These are phyloP conservation scores for Nomada fabriciana DNA, from an alignment of 2,888 invertebrate genomes.

Conservation along the genomic window DNA sequence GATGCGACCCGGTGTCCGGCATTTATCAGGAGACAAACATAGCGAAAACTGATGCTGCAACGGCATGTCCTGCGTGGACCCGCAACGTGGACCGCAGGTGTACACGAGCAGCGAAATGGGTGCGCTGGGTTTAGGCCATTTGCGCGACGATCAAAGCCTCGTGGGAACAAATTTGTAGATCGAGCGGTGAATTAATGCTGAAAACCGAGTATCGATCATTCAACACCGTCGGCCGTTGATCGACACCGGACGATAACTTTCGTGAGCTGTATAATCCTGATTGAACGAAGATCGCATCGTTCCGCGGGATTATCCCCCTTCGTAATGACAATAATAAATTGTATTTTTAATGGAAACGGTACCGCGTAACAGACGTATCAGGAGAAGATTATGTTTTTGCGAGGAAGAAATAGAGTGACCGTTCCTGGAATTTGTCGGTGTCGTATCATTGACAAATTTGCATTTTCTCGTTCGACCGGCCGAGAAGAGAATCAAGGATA, in stretches of 20 bases:
- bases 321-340: conserved; percentile 31
- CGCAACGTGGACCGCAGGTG: conserved; percentile 51
- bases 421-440: background rate
- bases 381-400: background rate
- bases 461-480: conserved; percentile 31
- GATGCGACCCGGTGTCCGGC: conserved; percentile 17
- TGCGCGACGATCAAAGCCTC: conserved; percentile 47
- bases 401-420: too few species aligned
- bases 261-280: conserved; percentile 12
- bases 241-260: background rate
- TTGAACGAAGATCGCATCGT: conserved; percentile 11
- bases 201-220: conserved; percentile 21
- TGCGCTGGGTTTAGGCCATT: conserved; percentile 4
- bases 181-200: conserved; percentile 21
- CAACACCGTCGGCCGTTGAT: background rate
- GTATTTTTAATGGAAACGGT: conserved; percentile 6
- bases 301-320: conserved; percentile 9
- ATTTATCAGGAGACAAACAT: conserved; percentile 65
- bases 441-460: conserved; percentile 51
- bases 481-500: conserved; percentile 44
- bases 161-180: conserved; percentile 41
- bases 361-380: background rate
- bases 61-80: conserved; percentile 21
- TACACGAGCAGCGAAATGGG: conserved; percentile 43
- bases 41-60: conserved; percentile 58